A percentile compares a stretch with the other conserved stretches of the same genome.
Evolutionary conservation across 2,888 invertebrate species (phyloP).

Genomic region (Hipparchia sbordonii): DNA sequence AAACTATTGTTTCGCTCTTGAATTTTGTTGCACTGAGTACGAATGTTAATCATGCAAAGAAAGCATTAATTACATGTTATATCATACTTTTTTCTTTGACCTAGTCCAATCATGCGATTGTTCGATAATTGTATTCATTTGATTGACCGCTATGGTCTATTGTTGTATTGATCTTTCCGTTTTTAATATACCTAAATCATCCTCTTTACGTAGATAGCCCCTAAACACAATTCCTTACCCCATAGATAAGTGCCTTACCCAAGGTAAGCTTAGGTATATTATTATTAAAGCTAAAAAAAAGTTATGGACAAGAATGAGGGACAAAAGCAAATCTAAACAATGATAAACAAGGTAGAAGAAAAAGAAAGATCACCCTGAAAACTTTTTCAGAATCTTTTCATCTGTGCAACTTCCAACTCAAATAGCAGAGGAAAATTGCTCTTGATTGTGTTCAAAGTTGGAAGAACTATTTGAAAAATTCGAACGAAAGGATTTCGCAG

Average conservation of each 20-base stretch:
- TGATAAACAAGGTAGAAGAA: neutral
- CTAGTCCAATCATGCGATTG: neutral
- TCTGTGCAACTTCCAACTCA: no score
- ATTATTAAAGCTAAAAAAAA: no score
- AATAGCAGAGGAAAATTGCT: slow-evolving; percentile 7
- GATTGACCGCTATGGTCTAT: no score
- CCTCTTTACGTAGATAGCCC: no score
- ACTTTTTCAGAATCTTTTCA: neutral
- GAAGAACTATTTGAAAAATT: slow-evolving; percentile 8
- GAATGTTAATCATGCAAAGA: slow-evolving; percentile 16
- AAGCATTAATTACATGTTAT: neutral
- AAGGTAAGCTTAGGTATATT: no score
- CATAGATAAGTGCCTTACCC: no score
- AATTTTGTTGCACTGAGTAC: slow-evolving; percentile 19
- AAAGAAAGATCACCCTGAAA: neutral
- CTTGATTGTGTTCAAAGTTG: slow-evolving; percentile 5
- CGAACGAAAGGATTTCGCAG: neutral
- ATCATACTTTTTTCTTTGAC: neutral
- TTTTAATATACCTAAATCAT: no score
- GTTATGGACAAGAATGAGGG: no score
- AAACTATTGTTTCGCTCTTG: slow-evolving; percentile 30
- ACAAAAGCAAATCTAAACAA: no score
- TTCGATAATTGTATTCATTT: no score
- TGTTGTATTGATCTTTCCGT: no score
- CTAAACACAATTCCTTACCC: no score